phyloP scores from a whole-genome alignment of 2,113 vertebrate genomes.

The Epinephelus lanceolatus region DNA sequence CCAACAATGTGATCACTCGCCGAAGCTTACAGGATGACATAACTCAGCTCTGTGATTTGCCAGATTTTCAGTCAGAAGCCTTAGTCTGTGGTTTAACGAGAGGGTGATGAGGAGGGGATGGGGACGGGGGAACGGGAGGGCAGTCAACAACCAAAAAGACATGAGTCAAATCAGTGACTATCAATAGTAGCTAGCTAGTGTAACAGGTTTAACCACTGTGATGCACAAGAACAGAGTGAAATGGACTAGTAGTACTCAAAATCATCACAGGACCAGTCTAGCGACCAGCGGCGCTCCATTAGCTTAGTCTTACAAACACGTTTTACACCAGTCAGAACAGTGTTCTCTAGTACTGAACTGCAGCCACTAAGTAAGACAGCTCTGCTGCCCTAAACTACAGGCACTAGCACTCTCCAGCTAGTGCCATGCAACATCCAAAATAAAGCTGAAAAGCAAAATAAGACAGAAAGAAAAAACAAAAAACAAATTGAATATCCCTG shows the following conservation, averaged over 20 bases:
- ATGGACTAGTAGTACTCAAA: slow-evolving; percentile 58
- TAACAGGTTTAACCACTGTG: slow-evolving; percentile 67
- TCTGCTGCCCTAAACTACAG: slow-evolving; percentile 67
- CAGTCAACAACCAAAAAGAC: slow-evolving; percentile 20
- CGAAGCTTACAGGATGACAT: slow-evolving; percentile 41
- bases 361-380: slow-evolving; percentile 66
- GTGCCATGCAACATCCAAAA: slow-evolving; percentile 70
- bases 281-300: slow-evolving; percentile 56
- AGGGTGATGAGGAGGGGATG: not conserved
- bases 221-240: slow-evolving; percentile 70
- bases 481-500: slow-evolving; percentile 53
- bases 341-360: slow-evolving; percentile 61
- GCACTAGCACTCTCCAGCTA: slow-evolving; percentile 65
- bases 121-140: not conserved
- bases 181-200: slow-evolving; percentile 62
- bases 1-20: slow-evolving; percentile 46
- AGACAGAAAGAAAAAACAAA: slow-evolving; percentile 12
- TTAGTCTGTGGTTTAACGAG: slow-evolving; percentile 16
- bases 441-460: slow-evolving; percentile 70
- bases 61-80: slow-evolving; percentile 37
- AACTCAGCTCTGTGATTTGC: slow-evolving; percentile 34
- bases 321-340: slow-evolving; percentile 66
- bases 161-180: slow-evolving; percentile 47
- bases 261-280: slow-evolving; percentile 72
- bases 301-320: slow-evolving; percentile 65